Evolutionary conservation across 1,140 invertebrate species (phyloP).

Genomic region (Oncopeltus fasciatus): DNA sequence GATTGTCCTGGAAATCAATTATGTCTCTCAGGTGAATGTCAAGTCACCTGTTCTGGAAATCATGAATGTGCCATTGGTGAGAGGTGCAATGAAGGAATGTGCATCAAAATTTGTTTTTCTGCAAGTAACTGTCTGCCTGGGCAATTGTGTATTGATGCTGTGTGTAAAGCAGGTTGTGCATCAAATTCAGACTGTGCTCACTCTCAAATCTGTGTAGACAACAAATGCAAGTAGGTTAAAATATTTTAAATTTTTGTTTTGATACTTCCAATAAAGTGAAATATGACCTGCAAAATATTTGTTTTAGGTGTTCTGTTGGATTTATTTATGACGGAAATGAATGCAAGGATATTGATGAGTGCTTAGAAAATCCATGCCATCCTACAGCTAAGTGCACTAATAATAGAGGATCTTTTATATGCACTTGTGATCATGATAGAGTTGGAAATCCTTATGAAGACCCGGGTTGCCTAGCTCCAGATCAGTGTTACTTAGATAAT

Average conservation of each 20-base stretch:
- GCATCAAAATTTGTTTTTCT: slow-evolving; percentile 71
- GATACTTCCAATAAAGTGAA: not conserved
- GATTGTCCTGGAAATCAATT: slow-evolving; percentile 56
- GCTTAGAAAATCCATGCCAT: slow-evolving; percentile 64
- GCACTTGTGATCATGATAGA: slow-evolving; percentile 56
- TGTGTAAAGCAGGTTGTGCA: slow-evolving; percentile 67
- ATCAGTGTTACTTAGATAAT: slow-evolving; percentile 48
- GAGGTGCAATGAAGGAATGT: slow-evolving; percentile 60
- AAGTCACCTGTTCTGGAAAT: slow-evolving; percentile 54
- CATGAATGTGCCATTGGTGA: slow-evolving; percentile 65
- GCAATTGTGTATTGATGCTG: slow-evolving; percentile 71
- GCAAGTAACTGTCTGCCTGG: slow-evolving; percentile 78
- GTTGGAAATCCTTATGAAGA: slow-evolving; percentile 60
- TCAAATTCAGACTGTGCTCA: slow-evolving; percentile 61
- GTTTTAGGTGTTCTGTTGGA: slow-evolving; percentile 42
- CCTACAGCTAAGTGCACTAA: slow-evolving; percentile 62
- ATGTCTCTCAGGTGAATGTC: slow-evolving; percentile 58
- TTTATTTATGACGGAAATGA: slow-evolving; percentile 51
- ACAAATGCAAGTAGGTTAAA: slow-evolving; percentile 49
- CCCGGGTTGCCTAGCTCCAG: slow-evolving; percentile 52
- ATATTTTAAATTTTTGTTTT: not conserved
- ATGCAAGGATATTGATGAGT: slow-evolving; percentile 66
- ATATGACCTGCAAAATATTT: not conserved
- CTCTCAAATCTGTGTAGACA: slow-evolving; percentile 63
- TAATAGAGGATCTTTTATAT: slow-evolving; percentile 61